Evolutionary conservation across 2,888 invertebrate genomes (phyloP), one percentile per base, ranked within the genome.

Genomic region (Ichneumoninae sp.): DNA sequence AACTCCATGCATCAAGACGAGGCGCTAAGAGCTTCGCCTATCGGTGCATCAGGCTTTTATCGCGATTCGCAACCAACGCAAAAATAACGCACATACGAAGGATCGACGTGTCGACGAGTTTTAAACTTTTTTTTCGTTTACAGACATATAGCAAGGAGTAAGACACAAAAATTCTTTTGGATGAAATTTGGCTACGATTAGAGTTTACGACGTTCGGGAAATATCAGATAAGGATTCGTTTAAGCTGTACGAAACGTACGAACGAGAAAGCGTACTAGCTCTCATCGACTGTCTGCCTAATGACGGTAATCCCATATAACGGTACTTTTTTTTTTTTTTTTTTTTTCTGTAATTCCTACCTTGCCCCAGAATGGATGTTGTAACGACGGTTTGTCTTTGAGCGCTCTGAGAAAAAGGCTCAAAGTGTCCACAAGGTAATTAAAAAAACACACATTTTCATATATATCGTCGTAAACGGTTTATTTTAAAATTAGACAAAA

Each of bases 241-340:
- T 54, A 16, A 30, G 60, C 30, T 26, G 22, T 30, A 33, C 16
- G 68, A 57, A 69, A 33, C 6, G 3, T 50, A 47, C 16, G n/a
- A 69, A 78, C 50, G 78, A 71, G 74, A 74, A 74, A 83, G 78
- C 69, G 77, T 66, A 57, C 66, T 16, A 52, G 68, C 44, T 68
- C 77, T 77, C 77, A 82, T 82, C 82, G 66, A 82, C 30, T 52
- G 73, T 68, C 30, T 6, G 68, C 66, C 60, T 78, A 83, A 82
- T 82, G 68, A 82, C 77, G 71, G 47, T 77, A 71, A 78, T 83
- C 63, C 54, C 50, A 68, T 50, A 65, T 78, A 78, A 77, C 71
- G 71, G 71, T 73, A 63, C 0, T 52, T 52, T 33, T 13, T 52
- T 19, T 19, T 19, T n/a, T n/a, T n/a, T 44, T 40, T 44, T 50